Percentiles rank a stretch among this genome's conserved stretches.
phyloP scores from a whole-genome alignment of 2,113 vertebrate genomes.

The Pagrus major region DNA sequence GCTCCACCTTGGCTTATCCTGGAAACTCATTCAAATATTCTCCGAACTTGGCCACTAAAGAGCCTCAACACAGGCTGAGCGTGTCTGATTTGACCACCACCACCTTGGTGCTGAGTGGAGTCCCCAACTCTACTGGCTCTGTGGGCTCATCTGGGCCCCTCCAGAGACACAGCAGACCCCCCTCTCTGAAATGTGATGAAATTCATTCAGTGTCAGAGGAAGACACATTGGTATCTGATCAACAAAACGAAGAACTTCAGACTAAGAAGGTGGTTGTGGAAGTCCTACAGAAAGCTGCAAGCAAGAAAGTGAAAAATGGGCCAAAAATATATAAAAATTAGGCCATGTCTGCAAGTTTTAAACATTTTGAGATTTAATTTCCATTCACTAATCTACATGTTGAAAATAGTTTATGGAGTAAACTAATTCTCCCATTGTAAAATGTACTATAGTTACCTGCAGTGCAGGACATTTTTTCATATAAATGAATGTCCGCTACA shows the following conservation, averaged over 20 bases:
- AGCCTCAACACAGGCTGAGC: conserved; percentile 82
- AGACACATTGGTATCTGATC: conserved; percentile 11
- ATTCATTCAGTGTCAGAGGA: conserved; percentile 83
- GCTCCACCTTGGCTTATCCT: conserved; percentile 81
- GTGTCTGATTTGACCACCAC: conserved; percentile 84
- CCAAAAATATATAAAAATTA: conserved; percentile 25
- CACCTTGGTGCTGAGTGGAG: conserved; percentile 80
- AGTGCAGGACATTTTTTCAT: no score
- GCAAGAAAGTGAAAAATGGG: conserved; percentile 33
- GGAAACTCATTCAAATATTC: conserved; percentile 84
- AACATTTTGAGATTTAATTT: not conserved
- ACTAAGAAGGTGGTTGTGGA: conserved; percentile 38
- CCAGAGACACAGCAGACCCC: conserved; percentile 77
- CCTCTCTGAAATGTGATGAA: conserved; percentile 79
- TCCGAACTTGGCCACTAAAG: conserved; percentile 77
- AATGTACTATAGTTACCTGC: not conserved
- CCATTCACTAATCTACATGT: not conserved
- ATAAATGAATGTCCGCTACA: no score
- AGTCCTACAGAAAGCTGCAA: conserved; percentile 52
- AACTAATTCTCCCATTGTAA: not conserved
- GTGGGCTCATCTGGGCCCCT: conserved; percentile 83
- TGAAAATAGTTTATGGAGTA: not conserved
- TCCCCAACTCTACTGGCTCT: conserved; percentile 68
- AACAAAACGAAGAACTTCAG: conserved; percentile 24
- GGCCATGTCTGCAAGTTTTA: not conserved